phyloP scores from a whole-genome alignment of 2,113 vertebrate genomes.

The Pipra filicauda region DNA sequence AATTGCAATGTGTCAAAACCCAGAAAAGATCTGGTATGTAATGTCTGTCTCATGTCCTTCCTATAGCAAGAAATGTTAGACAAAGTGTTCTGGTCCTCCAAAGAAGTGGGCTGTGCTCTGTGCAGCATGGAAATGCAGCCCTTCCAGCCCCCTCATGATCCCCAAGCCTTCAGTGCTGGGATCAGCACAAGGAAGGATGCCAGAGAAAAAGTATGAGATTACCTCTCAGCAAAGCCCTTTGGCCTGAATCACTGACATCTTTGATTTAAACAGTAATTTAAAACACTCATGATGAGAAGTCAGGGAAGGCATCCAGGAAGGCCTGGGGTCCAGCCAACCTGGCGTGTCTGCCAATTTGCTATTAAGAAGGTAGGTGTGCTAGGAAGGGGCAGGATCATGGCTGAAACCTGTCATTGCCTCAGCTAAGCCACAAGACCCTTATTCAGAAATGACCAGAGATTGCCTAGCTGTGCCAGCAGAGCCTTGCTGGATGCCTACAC shows the following conservation, averaged over 20 bases:
- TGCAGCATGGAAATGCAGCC: neutral
- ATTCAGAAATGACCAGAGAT: neutral
- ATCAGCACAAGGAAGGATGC: constrained; percentile 37
- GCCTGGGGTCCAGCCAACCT: constrained; percentile 56
- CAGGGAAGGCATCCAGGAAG: constrained; percentile 60
- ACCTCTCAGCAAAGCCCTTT: constrained; percentile 63
- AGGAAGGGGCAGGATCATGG: constrained; percentile 16
- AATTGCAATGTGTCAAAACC: neutral
- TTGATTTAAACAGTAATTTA: constrained; percentile 68
- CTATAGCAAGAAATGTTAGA: neutral
- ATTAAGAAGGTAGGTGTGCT: constrained; percentile 31
- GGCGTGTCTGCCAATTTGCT: constrained; percentile 39
- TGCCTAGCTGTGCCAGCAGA: neutral
- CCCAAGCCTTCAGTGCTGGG: constrained; percentile 6
- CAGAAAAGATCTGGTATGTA: neutral
- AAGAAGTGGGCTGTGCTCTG: neutral
- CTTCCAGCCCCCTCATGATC: neutral
- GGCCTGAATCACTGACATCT: constrained; percentile 65
- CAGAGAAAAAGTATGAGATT: constrained; percentile 57
- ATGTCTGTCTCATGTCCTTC: neutral
- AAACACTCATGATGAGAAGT: constrained; percentile 65
- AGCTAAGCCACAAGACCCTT: neutral
- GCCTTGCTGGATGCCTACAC: neutral
- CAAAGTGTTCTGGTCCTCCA: neutral
- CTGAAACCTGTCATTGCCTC: constrained; percentile 13